Evolutionary conservation across 2,113 vertebrate genomes (phyloP), one percentile per base, ranked within the genome.

Genomic region (Microtus richardsoni): DNA sequence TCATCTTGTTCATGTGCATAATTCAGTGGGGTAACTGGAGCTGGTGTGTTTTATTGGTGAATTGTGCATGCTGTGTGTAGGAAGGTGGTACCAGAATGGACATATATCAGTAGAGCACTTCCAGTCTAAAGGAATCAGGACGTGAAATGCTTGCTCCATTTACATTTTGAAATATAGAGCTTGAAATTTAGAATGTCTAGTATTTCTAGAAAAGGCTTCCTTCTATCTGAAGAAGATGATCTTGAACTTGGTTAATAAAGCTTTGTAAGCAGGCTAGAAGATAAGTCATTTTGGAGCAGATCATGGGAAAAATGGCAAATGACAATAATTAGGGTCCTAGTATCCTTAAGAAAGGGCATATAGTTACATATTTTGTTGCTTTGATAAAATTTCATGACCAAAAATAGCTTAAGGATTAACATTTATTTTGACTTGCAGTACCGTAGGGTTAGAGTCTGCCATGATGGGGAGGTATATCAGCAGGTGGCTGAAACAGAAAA

Each of bases 101-200:
- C 30, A 33, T 36, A 2, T 19, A 39, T 39, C 36, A 71, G 36
- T 16, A 33, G 44, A 33, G 30, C 44, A 49, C 14, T 49, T 3
- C 26, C 41, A 79, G n/a, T n/a, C 28, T 79, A 68, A 91, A 90
- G 87, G 19, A 93, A 73, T 89, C 75, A 74, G 95, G 47, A 78
- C 44, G 44, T 8, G 14, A 66, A 77, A 19, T 26, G 17, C 64
- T 92, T 14, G 12, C 49, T 88, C 82, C 91, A 66, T 68, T 87
- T 77, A 74, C 4, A 44, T 92, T 91, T 93, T 89, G 21, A 60
- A 82, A 92, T 64, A 83, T 41, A 52, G 54, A 95, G 21, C 7
- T 92, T 94, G 82, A n/a, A 73, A 36, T 78, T 92, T 79, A 79
- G 44, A 75, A 91, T 86, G 3, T 33, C 30, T 71, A 58, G 5